Conservation (phyloP, 2,797 vertebrate species). For the Cygnus olor region DNA sequence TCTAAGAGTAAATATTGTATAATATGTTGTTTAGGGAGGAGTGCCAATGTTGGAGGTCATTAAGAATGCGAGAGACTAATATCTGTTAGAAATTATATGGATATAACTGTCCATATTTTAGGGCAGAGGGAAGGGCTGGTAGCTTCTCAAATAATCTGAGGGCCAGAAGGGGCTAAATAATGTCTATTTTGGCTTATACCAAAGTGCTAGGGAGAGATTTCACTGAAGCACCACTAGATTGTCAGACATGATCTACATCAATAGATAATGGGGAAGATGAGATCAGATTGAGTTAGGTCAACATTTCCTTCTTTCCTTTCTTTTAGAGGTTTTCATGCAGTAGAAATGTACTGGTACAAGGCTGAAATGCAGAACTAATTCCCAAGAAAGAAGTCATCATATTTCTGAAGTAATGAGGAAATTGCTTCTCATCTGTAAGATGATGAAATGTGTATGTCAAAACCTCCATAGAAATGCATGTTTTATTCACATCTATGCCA, state of each 20-base stretch:
- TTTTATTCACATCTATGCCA: conserved; percentile 3
- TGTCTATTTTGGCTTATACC: not conserved
- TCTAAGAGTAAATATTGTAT: not conserved
- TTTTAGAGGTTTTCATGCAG: not conserved
- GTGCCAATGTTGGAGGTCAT: not conserved
- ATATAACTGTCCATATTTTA: not conserved
- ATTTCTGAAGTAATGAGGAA: not conserved
- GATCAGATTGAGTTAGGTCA: not conserved
- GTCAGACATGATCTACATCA: not conserved
- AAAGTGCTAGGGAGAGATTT: not conserved
- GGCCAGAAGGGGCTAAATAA: not conserved
- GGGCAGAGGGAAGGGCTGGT: not conserved
- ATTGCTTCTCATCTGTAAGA: not conserved
- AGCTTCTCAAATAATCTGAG: not conserved
- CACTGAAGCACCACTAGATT: not conserved
- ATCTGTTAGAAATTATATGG: not conserved
- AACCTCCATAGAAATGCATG: not conserved
- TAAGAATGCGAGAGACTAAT: not conserved
- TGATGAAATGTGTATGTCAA: not conserved
- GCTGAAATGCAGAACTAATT: not conserved
- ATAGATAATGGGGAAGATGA: not conserved
- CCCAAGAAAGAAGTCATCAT: rapidly evolving
- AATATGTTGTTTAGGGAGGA: not conserved
- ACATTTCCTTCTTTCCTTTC: not conserved
- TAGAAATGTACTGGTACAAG: not conserved